Evolutionary conservation across 2,888 invertebrate species (phyloP).

Genomic region (Chymomyza amoena): DNA sequence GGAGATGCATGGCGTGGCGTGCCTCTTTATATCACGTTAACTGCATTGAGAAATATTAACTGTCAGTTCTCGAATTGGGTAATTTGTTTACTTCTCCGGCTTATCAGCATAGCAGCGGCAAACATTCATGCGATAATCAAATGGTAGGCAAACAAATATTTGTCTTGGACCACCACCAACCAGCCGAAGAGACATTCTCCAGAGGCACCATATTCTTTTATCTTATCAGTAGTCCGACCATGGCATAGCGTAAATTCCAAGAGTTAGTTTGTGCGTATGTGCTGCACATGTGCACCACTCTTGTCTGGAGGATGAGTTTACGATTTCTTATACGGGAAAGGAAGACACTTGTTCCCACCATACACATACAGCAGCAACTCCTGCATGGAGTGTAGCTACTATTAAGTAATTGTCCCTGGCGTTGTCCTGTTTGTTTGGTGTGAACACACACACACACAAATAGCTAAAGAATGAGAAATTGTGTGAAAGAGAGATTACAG

Average conservation of each 20-base stretch:
- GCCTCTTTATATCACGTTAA: slow-evolving; percentile 19
- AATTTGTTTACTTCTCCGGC: slow-evolving; percentile 23
- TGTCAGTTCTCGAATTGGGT: neutral
- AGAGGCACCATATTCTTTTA: slow-evolving; percentile 10
- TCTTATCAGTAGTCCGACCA: slow-evolving; percentile 25
- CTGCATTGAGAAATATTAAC: neutral
- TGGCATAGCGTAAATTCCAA: neutral
- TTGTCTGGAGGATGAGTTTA: neutral
- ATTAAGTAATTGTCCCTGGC: slow-evolving; percentile 3
- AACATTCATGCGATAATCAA: slow-evolving; percentile 28
- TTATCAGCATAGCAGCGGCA: slow-evolving; percentile 31
- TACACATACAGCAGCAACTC: neutral
- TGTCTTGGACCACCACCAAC: slow-evolving; percentile 35
- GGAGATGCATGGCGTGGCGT: slow-evolving; percentile 22
- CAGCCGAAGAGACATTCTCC: neutral
- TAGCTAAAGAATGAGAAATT: neutral
- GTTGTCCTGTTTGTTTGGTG: slow-evolving; percentile 66
- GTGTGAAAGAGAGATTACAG: neutral
- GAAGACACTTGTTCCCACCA: neutral
- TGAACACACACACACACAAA: slow-evolving; percentile 32
- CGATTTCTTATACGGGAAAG: neutral
- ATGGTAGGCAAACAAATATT: slow-evolving; percentile 59
- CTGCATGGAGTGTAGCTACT: neutral
- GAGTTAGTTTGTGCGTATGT: neutral
- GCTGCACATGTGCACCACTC: neutral